Conservation (phyloP, 2,888 invertebrate genomes). For the Drosophila maculinotata region DNA sequence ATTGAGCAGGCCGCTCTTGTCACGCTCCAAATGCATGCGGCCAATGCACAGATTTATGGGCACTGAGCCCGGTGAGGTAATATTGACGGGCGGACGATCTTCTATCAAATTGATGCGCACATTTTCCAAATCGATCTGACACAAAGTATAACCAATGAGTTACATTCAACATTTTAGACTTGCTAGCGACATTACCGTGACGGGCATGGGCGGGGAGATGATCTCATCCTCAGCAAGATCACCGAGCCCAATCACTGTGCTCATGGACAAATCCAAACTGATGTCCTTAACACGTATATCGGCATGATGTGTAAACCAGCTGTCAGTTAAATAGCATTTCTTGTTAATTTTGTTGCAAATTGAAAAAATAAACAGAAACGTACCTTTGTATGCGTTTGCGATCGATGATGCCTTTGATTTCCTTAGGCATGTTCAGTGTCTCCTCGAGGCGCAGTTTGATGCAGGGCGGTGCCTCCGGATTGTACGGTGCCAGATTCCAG, state of each 20-base stretch:
- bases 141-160: not conserved
- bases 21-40: conserved; percentile 89
- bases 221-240: conserved; percentile 96
- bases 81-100: conserved; percentile 92
- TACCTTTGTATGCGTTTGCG: conserved; percentile 83
- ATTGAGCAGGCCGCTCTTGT: conserved; percentile 90
- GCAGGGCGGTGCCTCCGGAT: conserved; percentile 86
- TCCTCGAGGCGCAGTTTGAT: conserved; percentile 88
- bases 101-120: conserved; percentile 91
- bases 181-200: conserved; percentile 87
- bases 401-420: conserved; percentile 74
- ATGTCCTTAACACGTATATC: conserved; percentile 89
- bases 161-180: not conserved
- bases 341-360: not conserved
- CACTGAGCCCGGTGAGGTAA: conserved; percentile 92
- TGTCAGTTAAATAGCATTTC: conserved; percentile 29
- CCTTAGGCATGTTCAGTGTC: conserved; percentile 85
- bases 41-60: conserved; percentile 91
- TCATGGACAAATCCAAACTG: conserved; percentile 90
- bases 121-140: conserved; percentile 90
- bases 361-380: not conserved
- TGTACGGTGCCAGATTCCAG: conserved; percentile 89
- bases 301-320: conserved; percentile 86
- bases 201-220: conserved; percentile 90
- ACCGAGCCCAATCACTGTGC: conserved; percentile 91